Conservation (phyloP, 2,888 invertebrate species). For the Tenodera sinensis region DNA sequence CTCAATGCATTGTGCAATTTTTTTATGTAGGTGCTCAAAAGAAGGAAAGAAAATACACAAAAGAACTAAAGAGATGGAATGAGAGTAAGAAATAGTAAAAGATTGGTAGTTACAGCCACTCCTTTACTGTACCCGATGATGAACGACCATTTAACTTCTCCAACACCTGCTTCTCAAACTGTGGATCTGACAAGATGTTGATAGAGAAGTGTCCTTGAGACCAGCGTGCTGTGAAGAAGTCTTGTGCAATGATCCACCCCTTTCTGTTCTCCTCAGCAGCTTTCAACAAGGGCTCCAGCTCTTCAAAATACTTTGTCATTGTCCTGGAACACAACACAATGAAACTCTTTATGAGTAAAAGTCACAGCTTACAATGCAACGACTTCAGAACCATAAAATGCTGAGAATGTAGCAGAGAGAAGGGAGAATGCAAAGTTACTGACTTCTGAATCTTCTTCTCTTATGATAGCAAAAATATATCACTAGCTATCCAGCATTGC, state of each 20-base stretch:
- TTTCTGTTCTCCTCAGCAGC: conserved; percentile 55
- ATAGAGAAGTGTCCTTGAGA: conserved; percentile 38
- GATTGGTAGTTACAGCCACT: neutral
- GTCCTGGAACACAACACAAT: conserved; percentile 50
- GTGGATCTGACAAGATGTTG: conserved; percentile 39
- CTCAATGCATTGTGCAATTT: too few species aligned
- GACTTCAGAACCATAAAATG: too few species aligned
- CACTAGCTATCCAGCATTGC: too few species aligned
- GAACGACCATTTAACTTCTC: neutral
- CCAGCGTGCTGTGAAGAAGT: conserved; percentile 42
- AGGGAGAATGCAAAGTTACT: too few species aligned
- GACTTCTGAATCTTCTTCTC: too few species aligned
- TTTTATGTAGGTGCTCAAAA: too few species aligned
- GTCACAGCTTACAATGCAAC: too few species aligned
- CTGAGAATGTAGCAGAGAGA: too few species aligned
- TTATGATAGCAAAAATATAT: too few species aligned
- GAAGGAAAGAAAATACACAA: too few species aligned
- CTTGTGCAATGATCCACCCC: conserved; percentile 56
- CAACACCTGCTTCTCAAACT: conserved; percentile 39
- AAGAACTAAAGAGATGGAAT: neutral
- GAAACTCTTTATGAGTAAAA: neutral
- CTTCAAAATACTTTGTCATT: conserved; percentile 48
- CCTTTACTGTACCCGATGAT: neutral
- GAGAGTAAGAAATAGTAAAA: neutral
- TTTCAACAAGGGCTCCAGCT: conserved; percentile 45